Conservation (phyloP, 2,888 invertebrate species). For the Heteromurus nitidus region DNA sequence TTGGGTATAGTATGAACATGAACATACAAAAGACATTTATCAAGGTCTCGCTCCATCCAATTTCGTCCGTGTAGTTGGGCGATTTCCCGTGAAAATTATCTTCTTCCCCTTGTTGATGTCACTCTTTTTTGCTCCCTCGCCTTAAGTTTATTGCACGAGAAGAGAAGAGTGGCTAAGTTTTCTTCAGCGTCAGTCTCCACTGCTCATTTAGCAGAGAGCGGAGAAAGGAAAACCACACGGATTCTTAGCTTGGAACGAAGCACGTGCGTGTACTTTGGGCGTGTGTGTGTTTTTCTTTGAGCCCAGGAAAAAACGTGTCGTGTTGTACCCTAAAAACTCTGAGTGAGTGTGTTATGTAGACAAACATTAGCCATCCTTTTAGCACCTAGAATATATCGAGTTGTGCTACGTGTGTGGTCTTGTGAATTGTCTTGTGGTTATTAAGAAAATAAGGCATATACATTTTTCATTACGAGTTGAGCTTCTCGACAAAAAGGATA, state of each 20-base stretch:
- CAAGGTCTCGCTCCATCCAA: constrained; percentile 14
- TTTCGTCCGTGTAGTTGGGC: constrained; percentile 23
- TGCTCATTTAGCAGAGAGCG: neutral
- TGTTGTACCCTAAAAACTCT: no score
- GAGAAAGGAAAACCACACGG: neutral
- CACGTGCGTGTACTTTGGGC: constrained; percentile 1
- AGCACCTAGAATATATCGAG: no score
- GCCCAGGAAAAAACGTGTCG: no score
- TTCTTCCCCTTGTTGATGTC: constrained; percentile 9
- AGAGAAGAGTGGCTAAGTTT: neutral
- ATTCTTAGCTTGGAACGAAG: neutral
- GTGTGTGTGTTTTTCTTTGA: neutral
- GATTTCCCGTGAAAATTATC: constrained; percentile 53
- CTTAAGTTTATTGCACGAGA: no score
- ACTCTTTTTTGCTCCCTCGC: constrained; percentile 2
- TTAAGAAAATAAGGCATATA: neutral
- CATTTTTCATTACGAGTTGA: no score
- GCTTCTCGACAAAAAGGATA: neutral
- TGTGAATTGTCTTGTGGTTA: neutral
- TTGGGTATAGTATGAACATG: neutral
- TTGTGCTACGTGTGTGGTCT: neutral
- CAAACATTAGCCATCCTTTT: no score
- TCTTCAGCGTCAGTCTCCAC: neutral
- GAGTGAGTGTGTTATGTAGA: no score
- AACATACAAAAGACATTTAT: neutral